Evolutionary conservation across 2,113 vertebrate species (phyloP).

Genomic region (Enhydra lutris): DNA sequence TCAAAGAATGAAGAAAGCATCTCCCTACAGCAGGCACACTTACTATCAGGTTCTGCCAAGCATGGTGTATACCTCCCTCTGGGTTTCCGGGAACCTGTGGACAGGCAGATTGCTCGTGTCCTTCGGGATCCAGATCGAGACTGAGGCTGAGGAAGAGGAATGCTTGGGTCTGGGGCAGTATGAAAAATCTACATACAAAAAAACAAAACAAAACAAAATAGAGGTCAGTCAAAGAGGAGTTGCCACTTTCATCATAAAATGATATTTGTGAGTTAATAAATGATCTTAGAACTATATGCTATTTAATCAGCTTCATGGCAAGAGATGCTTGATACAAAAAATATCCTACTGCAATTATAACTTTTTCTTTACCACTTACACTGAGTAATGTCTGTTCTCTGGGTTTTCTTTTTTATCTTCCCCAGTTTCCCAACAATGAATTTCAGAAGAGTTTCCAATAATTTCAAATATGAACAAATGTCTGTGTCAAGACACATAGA

Average conservation of each 20-base stretch:
- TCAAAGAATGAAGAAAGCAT: not conserved
- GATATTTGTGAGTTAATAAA: not conserved
- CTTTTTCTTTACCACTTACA: not conserved
- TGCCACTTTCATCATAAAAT: not conserved
- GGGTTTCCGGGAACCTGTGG: conserved; percentile 92
- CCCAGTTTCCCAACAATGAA: not conserved
- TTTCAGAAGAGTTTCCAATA: not conserved
- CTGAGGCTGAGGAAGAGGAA: conserved; percentile 92
- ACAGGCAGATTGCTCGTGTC: conserved; percentile 94
- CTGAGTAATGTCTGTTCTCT: not conserved
- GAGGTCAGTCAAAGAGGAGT: not conserved
- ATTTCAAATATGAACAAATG: not conserved
- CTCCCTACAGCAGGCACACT: conserved; percentile 71
- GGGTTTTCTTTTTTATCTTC: not conserved
- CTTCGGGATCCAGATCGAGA: conserved; percentile 91
- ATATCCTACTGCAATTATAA: not conserved
- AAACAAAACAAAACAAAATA: conserved; percentile 39
- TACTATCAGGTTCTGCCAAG: conserved; percentile 96
- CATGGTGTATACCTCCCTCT: conserved; percentile 92
- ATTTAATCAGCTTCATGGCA: not conserved
- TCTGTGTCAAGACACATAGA: not conserved
- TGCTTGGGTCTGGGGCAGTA: conserved; percentile 92
- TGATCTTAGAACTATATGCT: not conserved
- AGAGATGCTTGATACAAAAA: not conserved
- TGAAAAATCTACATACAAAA: conserved; percentile 89